A percentile compares a stretch with the other conserved stretches of the same genome.
These are phyloP conservation scores for Chelmon rostratus DNA, from an alignment of 2,797 vertebrate genomes.

Conservation along the genomic window DNA sequence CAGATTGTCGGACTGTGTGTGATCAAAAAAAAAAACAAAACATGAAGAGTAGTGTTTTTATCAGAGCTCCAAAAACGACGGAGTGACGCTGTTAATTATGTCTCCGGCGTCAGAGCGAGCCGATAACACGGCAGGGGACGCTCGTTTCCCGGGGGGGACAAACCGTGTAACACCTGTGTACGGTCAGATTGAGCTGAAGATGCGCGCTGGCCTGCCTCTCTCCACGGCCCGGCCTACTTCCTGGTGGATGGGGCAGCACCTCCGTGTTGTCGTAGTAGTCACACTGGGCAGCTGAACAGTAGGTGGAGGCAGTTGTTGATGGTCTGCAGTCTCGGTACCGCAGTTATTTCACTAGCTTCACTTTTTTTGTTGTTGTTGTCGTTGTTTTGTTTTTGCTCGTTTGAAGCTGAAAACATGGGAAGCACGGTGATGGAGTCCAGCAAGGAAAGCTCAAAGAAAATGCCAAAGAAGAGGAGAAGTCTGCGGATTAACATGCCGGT, in stretches of 20 bases:
- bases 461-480: constrained; percentile 80
- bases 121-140: neutral
- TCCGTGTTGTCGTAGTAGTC: constrained; percentile 53
- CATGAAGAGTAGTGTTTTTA: neutral
- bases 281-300: constrained; percentile 3
- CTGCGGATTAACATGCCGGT: constrained; percentile 87
- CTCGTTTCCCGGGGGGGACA: neutral
- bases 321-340: constrained; percentile 19
- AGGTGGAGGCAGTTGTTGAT: constrained; percentile 21
- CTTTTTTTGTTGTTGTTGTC: neutral
- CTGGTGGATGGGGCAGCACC: constrained; percentile 69
- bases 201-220: constrained; percentile 60
- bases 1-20: too few species aligned
- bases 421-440: constrained; percentile 86
- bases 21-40: too few species aligned
- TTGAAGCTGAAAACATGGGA: constrained; percentile 76
- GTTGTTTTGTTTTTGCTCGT: neutral
- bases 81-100: neutral
- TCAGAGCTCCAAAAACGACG: neutral
- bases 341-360: constrained; percentile 3
- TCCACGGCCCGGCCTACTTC: constrained; percentile 71
- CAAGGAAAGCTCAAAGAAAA: constrained; percentile 82
- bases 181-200: constrained; percentile 27
- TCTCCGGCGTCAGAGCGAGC: neutral
- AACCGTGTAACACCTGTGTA: constrained; percentile 62